These are phyloP conservation scores for Anastrepha ludens DNA, from an alignment of 1,140 invertebrate species.

Conservation along the genomic window DNA sequence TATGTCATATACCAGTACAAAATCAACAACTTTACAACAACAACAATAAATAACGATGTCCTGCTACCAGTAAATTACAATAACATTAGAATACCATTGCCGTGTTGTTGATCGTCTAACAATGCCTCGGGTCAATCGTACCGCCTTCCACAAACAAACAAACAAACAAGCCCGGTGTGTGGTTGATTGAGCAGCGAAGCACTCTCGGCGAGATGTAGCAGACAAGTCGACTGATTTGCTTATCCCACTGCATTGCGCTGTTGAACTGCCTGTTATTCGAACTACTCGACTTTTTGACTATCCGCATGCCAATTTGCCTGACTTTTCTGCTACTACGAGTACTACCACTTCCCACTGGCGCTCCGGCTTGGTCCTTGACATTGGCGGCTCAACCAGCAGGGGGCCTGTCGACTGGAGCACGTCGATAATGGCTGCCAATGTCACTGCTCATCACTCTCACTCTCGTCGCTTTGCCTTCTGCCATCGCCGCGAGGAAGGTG, in stretches of 20 bases:
- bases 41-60: constrained; percentile 17
- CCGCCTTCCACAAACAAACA: constrained; percentile 12
- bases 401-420: neutral
- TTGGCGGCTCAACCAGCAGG: constrained; percentile 2
- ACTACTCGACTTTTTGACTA: constrained; percentile 27
- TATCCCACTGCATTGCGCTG: neutral
- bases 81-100: constrained; percentile 26
- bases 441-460: constrained; percentile 43
- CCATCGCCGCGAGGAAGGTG: constrained; percentile 9
- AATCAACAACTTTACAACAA: neutral
- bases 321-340: neutral
- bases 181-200: neutral
- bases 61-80: constrained; percentile 27
- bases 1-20: neutral
- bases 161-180: neutral
- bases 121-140: neutral
- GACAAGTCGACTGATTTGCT: neutral
- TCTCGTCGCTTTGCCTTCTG: neutral
- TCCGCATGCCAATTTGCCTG: neutral
- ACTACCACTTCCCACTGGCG: neutral
- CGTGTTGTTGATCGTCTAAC: constrained; percentile 37
- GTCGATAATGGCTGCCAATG: constrained; percentile 42
- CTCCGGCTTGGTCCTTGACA: neutral
- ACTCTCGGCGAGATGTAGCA: neutral
- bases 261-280: neutral